Evolutionary conservation across 1,140 invertebrate genomes (phyloP), one percentile per base, ranked within the genome.

Genomic region (Bombus breviceps): DNA sequence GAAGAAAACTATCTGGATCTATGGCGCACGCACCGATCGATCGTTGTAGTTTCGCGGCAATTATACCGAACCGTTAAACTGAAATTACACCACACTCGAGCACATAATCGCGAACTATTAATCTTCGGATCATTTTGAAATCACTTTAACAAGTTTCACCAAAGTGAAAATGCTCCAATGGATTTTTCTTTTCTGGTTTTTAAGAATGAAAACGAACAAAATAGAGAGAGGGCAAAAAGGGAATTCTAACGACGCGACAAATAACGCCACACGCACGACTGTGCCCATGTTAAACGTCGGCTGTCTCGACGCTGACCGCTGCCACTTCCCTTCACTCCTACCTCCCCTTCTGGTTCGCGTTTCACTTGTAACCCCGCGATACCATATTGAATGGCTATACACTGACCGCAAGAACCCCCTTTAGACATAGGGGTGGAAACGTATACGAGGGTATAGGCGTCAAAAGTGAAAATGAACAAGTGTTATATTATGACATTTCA

Each of bases 251-350:
- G 22, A 47, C 62, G 81, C 71, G 86, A 90, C 84, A 86, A 86
- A 93, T 94, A 90, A 91, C 91, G 89, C 94, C 95, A 88, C 93
- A 95, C 74, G 94, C 93, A 91, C 94, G 93, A 94, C 94, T 95
- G 94, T 91, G 78, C 88, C 76, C 77, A 94, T 94, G 90, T 92
- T 53, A 93, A 91, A 92, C 92, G 91, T 89, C 89, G 86, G 86
- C 87, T 91, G 89, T 92, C 92, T 86, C 91, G 86, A 91, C 94
- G 94, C 93, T 95, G 93, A 94, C 94, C 95, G 93, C 89, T 93
- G 86, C 92, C 85, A 43, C 88, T 86, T 87, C 92, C 89, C 81
- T 88, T 75, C 75, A 69, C 32, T 22, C n/a, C 43, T 43, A 15
- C 39, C 59, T 3, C 43, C 66, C 41, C 71, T 57, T 39, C 64